Conservation (phyloP, 2,888 invertebrate genomes). For the Pilophorus perplexus region DNA sequence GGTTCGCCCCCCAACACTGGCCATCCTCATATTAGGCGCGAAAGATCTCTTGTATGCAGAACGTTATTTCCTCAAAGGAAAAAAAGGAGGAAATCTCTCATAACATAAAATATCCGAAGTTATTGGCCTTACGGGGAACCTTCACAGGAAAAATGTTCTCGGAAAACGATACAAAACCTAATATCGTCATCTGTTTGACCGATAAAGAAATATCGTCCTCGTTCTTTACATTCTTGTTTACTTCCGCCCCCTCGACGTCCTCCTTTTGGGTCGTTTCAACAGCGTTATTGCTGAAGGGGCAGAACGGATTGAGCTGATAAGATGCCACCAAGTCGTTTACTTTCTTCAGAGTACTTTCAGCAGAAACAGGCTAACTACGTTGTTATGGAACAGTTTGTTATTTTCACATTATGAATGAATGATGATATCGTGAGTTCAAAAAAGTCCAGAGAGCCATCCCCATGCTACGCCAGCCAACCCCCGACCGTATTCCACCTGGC, state of each 20-base stretch:
- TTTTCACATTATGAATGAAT: too few relatives aligned
- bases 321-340: too few relatives aligned
- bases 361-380: too few relatives aligned
- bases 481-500: too few relatives aligned
- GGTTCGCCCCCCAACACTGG: background rate
- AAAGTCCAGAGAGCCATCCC: too few relatives aligned
- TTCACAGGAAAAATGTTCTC: background rate
- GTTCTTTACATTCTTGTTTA: slow-evolving; percentile 14
- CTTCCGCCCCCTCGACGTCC: background rate
- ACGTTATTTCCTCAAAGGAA: slow-evolving; percentile 10
- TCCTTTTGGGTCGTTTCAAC: background rate
- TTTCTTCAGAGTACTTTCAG: too few relatives aligned
- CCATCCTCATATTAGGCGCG: slow-evolving; percentile 1
- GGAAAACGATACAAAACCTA: slow-evolving; percentile 12
- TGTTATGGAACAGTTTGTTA: background rate
- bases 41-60: background rate
- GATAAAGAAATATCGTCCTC: slow-evolving; percentile 7
- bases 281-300: background rate
- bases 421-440: too few relatives aligned
- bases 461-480: too few relatives aligned
- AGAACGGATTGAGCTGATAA: background rate
- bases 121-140: slow-evolving; percentile 1
- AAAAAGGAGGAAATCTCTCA: background rate
- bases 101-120: background rate
- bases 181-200: slow-evolving; percentile 20